Conservation (phyloP, 2,113 vertebrate species). For the Eubucco bourcierii region DNA sequence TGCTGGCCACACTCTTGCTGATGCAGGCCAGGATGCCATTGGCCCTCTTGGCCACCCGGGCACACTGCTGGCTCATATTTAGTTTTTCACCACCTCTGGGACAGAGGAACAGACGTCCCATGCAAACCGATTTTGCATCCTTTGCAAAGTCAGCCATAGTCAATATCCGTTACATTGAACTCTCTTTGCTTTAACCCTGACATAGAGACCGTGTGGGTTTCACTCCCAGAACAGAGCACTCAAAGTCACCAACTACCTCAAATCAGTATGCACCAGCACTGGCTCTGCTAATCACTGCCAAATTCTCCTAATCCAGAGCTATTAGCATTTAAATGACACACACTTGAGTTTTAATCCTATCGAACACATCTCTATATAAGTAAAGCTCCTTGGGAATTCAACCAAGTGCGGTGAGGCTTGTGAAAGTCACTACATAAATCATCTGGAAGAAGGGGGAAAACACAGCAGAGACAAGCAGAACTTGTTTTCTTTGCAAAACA, state of each 20-base stretch:
- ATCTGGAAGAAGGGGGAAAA: background rate
- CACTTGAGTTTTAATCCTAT: constrained; percentile 29
- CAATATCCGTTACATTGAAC: background rate
- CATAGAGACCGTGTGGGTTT: background rate
- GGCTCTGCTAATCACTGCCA: background rate
- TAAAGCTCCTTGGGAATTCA: constrained; percentile 36
- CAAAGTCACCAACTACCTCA: background rate
- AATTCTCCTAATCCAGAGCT: constrained; percentile 13
- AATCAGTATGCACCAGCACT: constrained; percentile 31
- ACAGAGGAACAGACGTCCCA: background rate
- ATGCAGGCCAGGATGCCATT: too few relatives aligned
- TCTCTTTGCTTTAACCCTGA: background rate
- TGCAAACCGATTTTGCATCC: background rate
- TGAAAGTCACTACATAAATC: constrained; percentile 44
- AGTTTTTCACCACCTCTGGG: background rate
- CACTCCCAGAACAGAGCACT: background rate
- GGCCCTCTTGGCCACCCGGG: too few relatives aligned
- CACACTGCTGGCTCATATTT: too few relatives aligned
- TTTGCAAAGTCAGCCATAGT: background rate
- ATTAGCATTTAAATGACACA: constrained; percentile 55
- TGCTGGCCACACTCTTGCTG: too few relatives aligned
- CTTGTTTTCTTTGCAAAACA: constrained; percentile 24
- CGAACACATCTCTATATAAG: constrained; percentile 17
- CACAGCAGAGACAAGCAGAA: background rate
- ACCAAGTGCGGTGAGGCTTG: background rate